These are phyloP conservation scores for Pungitius pungitius DNA, from an alignment of 2,113 vertebrate genomes.

Conservation along the genomic window DNA sequence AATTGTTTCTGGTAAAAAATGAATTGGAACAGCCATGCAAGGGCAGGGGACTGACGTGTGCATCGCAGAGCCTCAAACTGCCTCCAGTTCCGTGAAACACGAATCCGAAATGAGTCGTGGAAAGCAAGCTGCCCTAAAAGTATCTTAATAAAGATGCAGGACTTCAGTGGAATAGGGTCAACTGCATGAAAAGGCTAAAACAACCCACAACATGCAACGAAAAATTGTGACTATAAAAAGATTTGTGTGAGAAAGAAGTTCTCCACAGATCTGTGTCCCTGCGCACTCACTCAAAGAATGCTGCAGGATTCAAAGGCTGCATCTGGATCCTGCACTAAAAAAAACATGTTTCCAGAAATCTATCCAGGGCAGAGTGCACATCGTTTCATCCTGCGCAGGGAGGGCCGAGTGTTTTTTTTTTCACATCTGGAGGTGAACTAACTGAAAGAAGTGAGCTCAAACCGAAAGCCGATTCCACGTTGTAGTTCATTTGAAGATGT, in stretches of 20 bases:
- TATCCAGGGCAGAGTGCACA: not conserved
- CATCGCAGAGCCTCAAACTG: slow-evolving; percentile 20
- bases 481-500: slow-evolving; percentile 72
- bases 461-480: slow-evolving; percentile 47
- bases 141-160: slow-evolving; percentile 23
- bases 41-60: not conserved
- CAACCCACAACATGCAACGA: not conserved
- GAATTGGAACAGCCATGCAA: slow-evolving; percentile 19
- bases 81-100: slow-evolving; percentile 4
- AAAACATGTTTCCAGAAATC: slow-evolving; percentile 22
- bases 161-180: slow-evolving; percentile 1
- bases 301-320: not conserved
- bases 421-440: slow-evolving; percentile 29
- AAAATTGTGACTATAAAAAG: not conserved
- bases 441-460: slow-evolving; percentile 39
- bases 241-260: slow-evolving; percentile 6
- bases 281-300: not conserved
- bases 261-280: not conserved
- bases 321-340: not conserved
- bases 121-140: slow-evolving; percentile 31
- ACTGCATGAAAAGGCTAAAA: not conserved
- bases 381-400: slow-evolving; percentile 43
- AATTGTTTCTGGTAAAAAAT: slow-evolving; percentile 67
- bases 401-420: slow-evolving; percentile 12
- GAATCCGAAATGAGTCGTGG: slow-evolving; percentile 9